Percentiles rank a stretch among this genome's conserved stretches.
These are phyloP conservation scores for Pangasius macronema DNA, from an alignment of 2,797 vertebrate species.

Conservation along the genomic window DNA sequence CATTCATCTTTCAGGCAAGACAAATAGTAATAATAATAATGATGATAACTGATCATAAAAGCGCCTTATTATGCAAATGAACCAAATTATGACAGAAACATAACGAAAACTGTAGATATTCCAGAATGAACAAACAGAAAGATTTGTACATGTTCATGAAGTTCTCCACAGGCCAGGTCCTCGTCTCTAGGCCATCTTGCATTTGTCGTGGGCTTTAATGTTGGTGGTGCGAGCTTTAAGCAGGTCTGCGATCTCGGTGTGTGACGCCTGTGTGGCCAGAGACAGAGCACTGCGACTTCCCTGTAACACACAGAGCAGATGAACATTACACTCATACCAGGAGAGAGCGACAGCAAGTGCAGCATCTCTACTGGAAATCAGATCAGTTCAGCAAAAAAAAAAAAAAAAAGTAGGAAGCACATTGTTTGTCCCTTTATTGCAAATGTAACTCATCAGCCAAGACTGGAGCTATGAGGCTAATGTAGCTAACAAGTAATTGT, in stretches of 20 bases:
- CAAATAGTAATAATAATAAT: not conserved
- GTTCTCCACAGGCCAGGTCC: not conserved
- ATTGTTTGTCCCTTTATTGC: not conserved
- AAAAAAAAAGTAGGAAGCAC: too few species aligned
- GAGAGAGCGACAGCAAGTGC: not conserved
- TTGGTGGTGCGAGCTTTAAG: conserved; percentile 73
- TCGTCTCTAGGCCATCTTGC: conserved; percentile 48
- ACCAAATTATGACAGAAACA: not conserved
- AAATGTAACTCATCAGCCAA: not conserved
- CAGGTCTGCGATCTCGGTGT: conserved; percentile 73
- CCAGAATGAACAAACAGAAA: not conserved
- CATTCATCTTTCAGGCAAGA: not conserved
- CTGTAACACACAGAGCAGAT: conserved; percentile 57
- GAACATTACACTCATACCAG: not conserved
- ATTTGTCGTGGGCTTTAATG: conserved; percentile 59
- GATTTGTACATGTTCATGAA: not conserved
- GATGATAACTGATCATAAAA: not conserved
- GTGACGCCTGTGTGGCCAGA: conserved; percentile 71
- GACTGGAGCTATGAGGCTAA: not conserved
- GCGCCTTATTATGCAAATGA: not conserved
- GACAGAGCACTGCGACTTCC: conserved; percentile 73
- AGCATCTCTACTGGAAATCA: not conserved
- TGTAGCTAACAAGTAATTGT: not conserved
- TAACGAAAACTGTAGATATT: not conserved
- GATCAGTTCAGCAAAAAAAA: not conserved